phyloP scores from a whole-genome alignment of 2,113 vertebrate genomes.

The Megatriorchis doriae region DNA sequence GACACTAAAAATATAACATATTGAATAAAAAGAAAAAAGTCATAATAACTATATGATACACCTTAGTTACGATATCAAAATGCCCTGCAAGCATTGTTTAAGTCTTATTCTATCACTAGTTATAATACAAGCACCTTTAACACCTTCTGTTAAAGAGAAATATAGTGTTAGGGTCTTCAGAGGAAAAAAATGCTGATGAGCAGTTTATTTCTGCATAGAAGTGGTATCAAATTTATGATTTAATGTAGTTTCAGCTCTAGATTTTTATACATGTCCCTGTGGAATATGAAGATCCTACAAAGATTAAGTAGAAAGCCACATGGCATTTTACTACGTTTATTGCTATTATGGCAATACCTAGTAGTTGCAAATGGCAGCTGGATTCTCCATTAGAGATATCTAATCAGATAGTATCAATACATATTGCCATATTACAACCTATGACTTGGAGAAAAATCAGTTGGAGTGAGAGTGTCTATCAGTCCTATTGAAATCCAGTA shows the following conservation, averaged over 20 bases:
- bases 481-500: neutral
- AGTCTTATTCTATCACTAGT: neutral
- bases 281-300: neutral
- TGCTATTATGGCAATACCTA: neutral
- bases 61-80: neutral
- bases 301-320: neutral
- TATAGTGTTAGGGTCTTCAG: neutral
- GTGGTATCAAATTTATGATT: neutral
- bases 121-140: neutral
- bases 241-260: neutral
- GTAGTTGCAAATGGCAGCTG: neutral
- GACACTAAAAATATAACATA: neutral
- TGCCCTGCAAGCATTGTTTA: neutral
- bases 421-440: neutral
- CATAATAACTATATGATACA: neutral
- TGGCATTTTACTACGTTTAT: neutral
- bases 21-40: neutral
- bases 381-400: neutral
- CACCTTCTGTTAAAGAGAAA: neutral
- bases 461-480: neutral
- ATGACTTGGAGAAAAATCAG: neutral
- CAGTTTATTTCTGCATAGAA: neutral
- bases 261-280: neutral
- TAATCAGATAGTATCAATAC: neutral
- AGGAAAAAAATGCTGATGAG: neutral